These are phyloP conservation scores for Plecturocebus donacophilus DNA, from an alignment of 2,113 vertebrate species.

Conservation along the genomic window DNA sequence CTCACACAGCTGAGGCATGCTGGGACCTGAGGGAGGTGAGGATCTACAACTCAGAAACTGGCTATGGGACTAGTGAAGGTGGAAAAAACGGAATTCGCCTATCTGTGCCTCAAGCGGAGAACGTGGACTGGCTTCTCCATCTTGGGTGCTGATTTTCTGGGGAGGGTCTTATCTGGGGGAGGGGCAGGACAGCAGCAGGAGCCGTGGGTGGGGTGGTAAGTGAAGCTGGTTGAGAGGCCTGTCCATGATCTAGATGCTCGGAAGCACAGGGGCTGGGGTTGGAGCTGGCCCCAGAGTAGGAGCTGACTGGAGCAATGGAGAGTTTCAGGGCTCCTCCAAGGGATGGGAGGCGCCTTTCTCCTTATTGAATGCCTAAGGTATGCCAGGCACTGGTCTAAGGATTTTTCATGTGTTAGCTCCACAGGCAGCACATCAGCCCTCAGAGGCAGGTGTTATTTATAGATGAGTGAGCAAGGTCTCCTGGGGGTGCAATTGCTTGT, in stretches of 20 bases:
- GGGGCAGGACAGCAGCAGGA: neutral
- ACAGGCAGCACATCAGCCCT: accelerated
- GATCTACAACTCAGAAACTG: neutral
- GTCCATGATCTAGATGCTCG: no score
- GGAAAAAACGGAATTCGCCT: accelerated
- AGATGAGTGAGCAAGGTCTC: neutral
- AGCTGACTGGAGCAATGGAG: neutral
- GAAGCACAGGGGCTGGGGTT: neutral
- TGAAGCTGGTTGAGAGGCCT: neutral
- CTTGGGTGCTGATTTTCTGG: neutral
- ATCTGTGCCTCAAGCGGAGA: neutral
- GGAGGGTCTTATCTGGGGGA: neutral
- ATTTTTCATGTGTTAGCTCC: neutral
- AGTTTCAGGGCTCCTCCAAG: neutral
- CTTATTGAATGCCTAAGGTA: accelerated
- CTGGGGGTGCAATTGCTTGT: neutral
- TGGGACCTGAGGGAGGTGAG: neutral
- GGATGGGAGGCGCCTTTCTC: neutral
- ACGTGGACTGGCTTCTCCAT: neutral
- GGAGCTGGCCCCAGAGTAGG: neutral
- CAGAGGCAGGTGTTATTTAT: neutral
- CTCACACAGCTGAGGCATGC: neutral
- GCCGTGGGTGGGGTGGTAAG: neutral
- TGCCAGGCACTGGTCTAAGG: neutral
- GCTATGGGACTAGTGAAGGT: no score